phyloP scores from a whole-genome alignment of 2,888 invertebrate species.

The Cryptus armator region DNA sequence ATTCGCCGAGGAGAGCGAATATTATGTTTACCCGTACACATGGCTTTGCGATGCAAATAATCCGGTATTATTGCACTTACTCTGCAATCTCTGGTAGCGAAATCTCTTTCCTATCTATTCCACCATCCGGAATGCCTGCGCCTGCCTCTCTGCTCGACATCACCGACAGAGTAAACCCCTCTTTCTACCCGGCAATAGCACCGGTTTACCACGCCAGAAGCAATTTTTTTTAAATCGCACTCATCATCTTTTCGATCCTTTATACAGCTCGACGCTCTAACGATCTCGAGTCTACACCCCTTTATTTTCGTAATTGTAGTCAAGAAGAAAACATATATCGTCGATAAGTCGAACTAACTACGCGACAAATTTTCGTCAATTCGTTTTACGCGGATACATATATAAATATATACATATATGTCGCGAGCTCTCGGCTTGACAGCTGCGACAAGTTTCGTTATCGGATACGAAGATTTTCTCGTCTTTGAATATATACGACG shows the following conservation, averaged over 20 bases:
- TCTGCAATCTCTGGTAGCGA: conserved; percentile 74
- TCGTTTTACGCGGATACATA: too few species aligned
- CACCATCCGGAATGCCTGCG: conserved; percentile 63
- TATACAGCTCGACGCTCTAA: not conserved
- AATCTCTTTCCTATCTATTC: conserved; percentile 66
- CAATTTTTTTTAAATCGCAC: conserved; percentile 12
- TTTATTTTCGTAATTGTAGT: not conserved
- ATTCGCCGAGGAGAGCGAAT: conserved; percentile 82
- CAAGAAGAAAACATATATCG: not conserved
- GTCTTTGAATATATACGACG: too few species aligned
- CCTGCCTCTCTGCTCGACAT: not conserved
- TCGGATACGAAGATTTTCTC: too few species aligned
- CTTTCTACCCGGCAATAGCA: not conserved
- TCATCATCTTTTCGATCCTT: conserved; percentile 12
- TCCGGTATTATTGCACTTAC: conserved; percentile 85
- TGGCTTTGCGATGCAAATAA: conserved; percentile 85
- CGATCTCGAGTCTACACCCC: not conserved
- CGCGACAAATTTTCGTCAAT: too few species aligned
- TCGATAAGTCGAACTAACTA: not conserved
- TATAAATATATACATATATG: too few species aligned
- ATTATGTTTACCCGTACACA: conserved; percentile 85
- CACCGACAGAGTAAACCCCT: conserved; percentile 13
- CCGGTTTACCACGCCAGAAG: conserved; percentile 14
- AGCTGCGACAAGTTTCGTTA: too few species aligned
- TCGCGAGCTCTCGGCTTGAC: too few species aligned